Evolutionary conservation across 2,113 vertebrate genomes (phyloP).

Genomic region (Amphiprion ocellaris): DNA sequence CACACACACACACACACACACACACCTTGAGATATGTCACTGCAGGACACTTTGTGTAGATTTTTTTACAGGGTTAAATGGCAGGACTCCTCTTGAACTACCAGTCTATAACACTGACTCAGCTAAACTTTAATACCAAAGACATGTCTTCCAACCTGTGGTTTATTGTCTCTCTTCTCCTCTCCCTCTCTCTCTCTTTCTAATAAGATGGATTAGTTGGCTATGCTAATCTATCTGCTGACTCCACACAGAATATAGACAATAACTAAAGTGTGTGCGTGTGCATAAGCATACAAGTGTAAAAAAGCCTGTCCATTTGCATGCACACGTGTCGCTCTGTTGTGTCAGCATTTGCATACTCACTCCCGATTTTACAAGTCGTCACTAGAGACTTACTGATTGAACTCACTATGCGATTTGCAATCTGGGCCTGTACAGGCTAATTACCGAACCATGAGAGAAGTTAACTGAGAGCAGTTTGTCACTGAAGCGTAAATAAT

Average conservation of each 20-base stretch:
- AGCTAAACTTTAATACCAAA: slow-evolving; percentile 65
- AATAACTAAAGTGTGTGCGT: slow-evolving; percentile 44
- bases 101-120: slow-evolving; percentile 69
- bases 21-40: slow-evolving; percentile 40
- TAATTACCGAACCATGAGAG: slow-evolving; percentile 33
- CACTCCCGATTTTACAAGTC: slow-evolving; percentile 39
- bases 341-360: slow-evolving; percentile 52
- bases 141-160: slow-evolving; percentile 54
- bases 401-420: slow-evolving; percentile 37
- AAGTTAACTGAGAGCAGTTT: slow-evolving; percentile 29
- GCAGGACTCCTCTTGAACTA: slow-evolving; percentile 49
- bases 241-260: slow-evolving; percentile 55
- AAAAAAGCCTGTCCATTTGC: slow-evolving; percentile 36
- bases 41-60: slow-evolving; percentile 20
- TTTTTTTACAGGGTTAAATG: slow-evolving; percentile 49
- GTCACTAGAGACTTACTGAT: slow-evolving; percentile 36
- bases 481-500: slow-evolving; percentile 30
- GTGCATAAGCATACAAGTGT: slow-evolving; percentile 15
- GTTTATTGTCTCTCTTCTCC: slow-evolving; percentile 33
- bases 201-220: slow-evolving; percentile 71
- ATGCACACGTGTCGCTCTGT: slow-evolving; percentile 24
- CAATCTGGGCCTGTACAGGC: slow-evolving; percentile 1
- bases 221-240: slow-evolving; percentile 70
- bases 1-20: slow-evolving; percentile 21
- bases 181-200: slow-evolving; percentile 22